Evolutionary conservation across 2,113 vertebrate species (phyloP), one percentile per base, ranked within the genome.

Genomic region (Sinocyclocheilus anophthalmus): DNA sequence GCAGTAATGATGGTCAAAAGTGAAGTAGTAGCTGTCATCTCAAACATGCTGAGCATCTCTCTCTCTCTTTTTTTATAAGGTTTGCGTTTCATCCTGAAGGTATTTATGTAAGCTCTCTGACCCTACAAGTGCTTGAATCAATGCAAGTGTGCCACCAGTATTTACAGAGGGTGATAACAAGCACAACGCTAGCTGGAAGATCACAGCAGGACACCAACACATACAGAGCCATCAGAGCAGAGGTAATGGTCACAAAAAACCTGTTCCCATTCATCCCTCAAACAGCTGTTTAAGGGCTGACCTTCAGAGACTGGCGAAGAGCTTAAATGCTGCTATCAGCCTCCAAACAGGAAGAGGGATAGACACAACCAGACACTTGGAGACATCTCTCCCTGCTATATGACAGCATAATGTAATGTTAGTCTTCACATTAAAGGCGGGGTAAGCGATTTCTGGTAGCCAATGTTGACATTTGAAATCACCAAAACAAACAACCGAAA

Each of bases 281-380:
- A 50, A 63, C 77, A 80, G 76, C 50, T 80, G 63, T 80, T 80
- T 67, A 59, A 73, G 69, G 73, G 37, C 50, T 81, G 67, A 37
- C 85, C 78, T 81, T 86, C 53, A n/a, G 22, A 12, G 9, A 8
- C 42, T 42, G 42, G 42, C 1, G 8, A 48, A 12, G 45, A 42
- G 45, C 24, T 45, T 87, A 24, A 87, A 76, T 84, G 33, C 63
- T 80, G 33, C 67, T 80, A 59, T 75, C 65, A 63, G 76, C 22
- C 70, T n/a, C 65, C 13, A 26, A 72, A 84, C 55, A 61, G 13
- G 33, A 39, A 48, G 50, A 10, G 42, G 50, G 75, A 69, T n/a
- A 77, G 59, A 79, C 55, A 63, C 14, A 33, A 33, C 42, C 42
- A 73, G 33, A 50, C 76, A 39, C 37, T 37, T 57, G 7, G 37